These are phyloP conservation scores for Brachyptera putata DNA, from an alignment of 2,888 invertebrate species.

Conservation along the genomic window DNA sequence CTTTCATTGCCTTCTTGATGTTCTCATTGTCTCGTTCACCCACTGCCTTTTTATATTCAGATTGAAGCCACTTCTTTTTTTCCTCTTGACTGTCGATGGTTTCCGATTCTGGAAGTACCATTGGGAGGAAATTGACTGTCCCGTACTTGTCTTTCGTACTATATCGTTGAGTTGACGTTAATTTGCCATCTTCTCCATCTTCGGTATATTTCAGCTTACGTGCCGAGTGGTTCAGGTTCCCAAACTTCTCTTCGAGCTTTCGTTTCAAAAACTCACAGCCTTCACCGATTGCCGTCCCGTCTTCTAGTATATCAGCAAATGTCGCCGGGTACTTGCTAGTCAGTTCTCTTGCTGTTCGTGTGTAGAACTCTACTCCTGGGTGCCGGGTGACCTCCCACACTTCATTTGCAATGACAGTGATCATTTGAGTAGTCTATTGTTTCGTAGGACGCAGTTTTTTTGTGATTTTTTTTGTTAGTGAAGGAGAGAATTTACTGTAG, in stretches of 20 bases:
- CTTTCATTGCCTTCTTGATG: neutral
- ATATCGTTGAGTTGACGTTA: too few species aligned
- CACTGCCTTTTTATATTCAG: neutral
- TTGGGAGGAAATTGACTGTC: neutral
- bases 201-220: neutral
- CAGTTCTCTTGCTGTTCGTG: neutral
- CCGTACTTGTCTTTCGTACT: neutral
- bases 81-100: neutral
- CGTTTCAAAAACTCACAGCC: neutral
- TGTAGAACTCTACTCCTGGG: neutral
- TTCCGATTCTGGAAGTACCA: neutral
- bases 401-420: neutral
- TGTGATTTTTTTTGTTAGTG: neutral
- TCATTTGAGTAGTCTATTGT: neutral
- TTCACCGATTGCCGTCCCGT: neutral
- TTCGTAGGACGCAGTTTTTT: neutral
- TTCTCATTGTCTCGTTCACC: neutral
- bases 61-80: neutral
- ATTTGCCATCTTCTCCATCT: neutral
- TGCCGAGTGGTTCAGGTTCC: neutral
- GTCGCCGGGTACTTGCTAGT: neutral
- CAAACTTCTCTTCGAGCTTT: neutral
- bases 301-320: neutral
- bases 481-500: neutral
- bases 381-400: neutral